phyloP scores from a whole-genome alignment of 2,888 invertebrate genomes.

The Tipula vernalis region DNA sequence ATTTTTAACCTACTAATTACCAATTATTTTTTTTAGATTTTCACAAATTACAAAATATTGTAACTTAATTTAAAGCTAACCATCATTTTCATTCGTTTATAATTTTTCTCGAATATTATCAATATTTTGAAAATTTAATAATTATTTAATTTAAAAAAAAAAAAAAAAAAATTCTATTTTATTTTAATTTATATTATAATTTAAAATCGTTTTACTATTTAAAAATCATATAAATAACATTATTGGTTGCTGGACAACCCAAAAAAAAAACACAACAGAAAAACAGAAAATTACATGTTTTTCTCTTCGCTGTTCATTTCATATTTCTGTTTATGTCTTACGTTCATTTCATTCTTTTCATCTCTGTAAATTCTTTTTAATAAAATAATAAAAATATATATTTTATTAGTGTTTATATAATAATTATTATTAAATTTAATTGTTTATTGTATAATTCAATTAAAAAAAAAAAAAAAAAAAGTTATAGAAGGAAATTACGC shows the following conservation, averaged over 20 bases:
- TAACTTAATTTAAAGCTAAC: neutral
- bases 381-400: neutral
- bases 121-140: neutral
- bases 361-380: neutral
- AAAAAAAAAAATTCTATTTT: neutral
- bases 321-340: neutral
- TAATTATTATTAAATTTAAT: neutral
- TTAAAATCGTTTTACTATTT: neutral
- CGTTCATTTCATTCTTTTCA: neutral
- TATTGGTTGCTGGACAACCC: neutral
- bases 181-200: neutral
- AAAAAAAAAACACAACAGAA: neutral
- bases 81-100: neutral
- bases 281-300: neutral
- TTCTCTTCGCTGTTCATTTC: neutral
- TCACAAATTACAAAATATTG: neutral
- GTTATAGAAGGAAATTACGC: neutral
- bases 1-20: neutral
- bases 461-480: neutral
- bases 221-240: neutral
- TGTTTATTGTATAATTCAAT: neutral
- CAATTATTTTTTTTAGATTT: neutral
- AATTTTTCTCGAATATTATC: neutral
- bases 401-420: neutral
- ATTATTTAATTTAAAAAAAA: neutral